Conservation (phyloP, 2,113 vertebrate species). For the Urocolius indicus region DNA sequence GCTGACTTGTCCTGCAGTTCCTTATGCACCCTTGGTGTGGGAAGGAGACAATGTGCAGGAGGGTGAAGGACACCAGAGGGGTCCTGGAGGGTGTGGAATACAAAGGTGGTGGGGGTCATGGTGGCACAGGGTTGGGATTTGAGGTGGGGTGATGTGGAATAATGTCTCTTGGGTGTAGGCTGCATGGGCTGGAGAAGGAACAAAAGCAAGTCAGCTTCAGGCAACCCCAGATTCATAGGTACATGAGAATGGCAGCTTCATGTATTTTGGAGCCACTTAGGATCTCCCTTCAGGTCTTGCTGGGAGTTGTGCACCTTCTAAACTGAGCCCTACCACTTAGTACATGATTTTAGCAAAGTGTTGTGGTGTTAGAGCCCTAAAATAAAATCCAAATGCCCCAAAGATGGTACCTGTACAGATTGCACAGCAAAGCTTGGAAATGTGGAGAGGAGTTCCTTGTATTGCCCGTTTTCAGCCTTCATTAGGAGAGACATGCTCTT, state of each 20-base stretch:
- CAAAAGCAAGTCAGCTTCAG: background rate
- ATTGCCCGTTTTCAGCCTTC: background rate
- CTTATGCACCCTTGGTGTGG: background rate
- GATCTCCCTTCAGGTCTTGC: background rate
- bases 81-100: fast-evolving
- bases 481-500: background rate
- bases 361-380: background rate
- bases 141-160: background rate
- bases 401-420: background rate
- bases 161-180: background rate
- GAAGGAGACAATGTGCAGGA: background rate
- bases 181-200: background rate
- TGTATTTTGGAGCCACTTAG: background rate
- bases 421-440: background rate
- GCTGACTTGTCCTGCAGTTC: background rate
- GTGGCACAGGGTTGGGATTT: background rate
- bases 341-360: background rate
- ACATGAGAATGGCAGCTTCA: background rate
- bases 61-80: background rate
- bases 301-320: background rate
- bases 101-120: background rate
- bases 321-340: background rate
- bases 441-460: background rate
- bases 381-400: background rate
- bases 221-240: background rate